Base-by-base conservation (phyloP, 2,888 invertebrate genomes). In the Clitarchus hookeri region DNA sequence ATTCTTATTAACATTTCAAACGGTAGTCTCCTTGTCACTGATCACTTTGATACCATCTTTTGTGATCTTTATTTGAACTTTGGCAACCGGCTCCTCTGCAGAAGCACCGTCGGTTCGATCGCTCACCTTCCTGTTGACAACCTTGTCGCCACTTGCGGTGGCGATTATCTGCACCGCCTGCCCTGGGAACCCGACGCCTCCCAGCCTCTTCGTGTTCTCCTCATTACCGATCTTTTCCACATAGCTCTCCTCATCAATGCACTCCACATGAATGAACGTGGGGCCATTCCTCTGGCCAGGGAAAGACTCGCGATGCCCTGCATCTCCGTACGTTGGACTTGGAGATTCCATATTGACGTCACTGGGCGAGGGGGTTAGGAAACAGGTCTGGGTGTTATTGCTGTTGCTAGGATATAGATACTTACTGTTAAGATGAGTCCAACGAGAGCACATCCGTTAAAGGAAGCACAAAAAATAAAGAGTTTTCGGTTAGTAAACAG, bases 11-110 rank as follows among this genome's bases (percentile, higher is more conserved):
- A 36, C 36, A 36, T 36, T n/a, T 90, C 91, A 93, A 85, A 95
- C 95, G 84, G 95, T 95, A 88, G 96, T 96, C 90, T 96, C 96
- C 25, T 95, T 95, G 90, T 96, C 96, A 89, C 96, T 96, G 83
- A 96, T 95, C 85, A 96, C 95, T 91, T 95, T 95, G 89, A 96
- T 96, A 2, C 96, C 96, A 90, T 96, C 96, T 90, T 96, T 95
- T 3, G 95, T 95, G 88, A 96, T 92, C 89, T 96, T 95, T 91
- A 96, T 93, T 90, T 95, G 94, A 13, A 96, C 95, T 80, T 95
- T 93, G 89, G 94, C 94, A 44, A 89, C 88, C 0, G 92, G 91
- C 36, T 91, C 90, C 83, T 93, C 92, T 9, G 88, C 89, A 27
- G 65, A 26, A 84, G 36, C 78, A n/a, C 44, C 27, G 44, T 44